Percentiles rank a stretch among this genome's conserved stretches.
These are phyloP conservation scores for Mactromeris polynyma DNA, from an alignment of 2,888 invertebrate species.

Conservation along the genomic window DNA sequence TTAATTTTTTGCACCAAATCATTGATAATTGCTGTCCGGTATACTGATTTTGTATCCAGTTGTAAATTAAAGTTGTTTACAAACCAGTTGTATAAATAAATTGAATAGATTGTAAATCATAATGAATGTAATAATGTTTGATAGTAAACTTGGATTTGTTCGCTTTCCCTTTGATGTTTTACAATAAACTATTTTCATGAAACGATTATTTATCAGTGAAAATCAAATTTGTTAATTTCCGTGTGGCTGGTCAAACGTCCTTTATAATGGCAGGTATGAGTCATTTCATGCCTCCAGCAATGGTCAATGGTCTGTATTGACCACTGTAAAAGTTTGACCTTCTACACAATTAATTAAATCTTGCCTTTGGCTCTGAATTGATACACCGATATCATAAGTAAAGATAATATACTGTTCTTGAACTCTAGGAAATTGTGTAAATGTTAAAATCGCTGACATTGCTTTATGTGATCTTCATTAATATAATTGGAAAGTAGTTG, in stretches of 20 bases:
- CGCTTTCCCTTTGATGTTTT: background rate
- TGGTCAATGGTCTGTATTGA: background rate
- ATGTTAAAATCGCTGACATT: too few relatives aligned
- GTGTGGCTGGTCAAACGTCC: background rate
- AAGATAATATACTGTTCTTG: too few relatives aligned
- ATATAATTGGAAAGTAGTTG: too few relatives aligned
- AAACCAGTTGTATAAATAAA: background rate
- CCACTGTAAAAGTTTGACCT: background rate
- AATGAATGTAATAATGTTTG: background rate
- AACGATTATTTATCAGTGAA: background rate
- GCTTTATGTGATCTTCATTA: too few relatives aligned
- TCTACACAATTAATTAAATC: too few relatives aligned
- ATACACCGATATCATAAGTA: too few relatives aligned
- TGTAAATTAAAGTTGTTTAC: too few relatives aligned
- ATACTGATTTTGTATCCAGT: too few relatives aligned
- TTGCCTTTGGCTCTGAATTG: too few relatives aligned
- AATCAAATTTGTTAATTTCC: background rate
- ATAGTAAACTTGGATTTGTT: background rate
- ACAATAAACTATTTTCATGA: background rate
- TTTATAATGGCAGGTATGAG: background rate
- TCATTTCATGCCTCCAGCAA: background rate
- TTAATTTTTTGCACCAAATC: too few relatives aligned
- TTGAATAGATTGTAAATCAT: background rate
- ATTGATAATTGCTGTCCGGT: too few relatives aligned
- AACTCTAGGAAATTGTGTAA: too few relatives aligned